phyloP scores from a whole-genome alignment of 2,797 vertebrate genomes.

The Chloroceryle amazona region DNA sequence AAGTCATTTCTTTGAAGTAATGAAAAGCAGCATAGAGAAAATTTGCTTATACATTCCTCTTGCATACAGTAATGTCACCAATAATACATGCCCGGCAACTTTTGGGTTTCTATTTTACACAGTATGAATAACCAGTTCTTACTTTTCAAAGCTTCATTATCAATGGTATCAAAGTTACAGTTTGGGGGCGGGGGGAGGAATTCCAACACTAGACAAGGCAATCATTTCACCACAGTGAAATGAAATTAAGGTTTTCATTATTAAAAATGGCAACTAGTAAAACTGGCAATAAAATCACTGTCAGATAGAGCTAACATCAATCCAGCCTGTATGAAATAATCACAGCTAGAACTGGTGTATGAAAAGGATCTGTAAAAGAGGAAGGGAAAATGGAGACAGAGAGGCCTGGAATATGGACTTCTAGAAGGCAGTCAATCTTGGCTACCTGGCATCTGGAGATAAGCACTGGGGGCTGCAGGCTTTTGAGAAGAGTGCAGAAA shows the following conservation, averaged over 20 bases:
- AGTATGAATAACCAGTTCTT: not conserved
- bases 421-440: rapidly evolving
- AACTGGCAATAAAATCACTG: not conserved
- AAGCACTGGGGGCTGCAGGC: not conserved
- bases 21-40: not conserved
- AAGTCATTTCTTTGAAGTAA: not conserved
- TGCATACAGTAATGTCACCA: not conserved
- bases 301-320: not conserved
- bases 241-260: not conserved
- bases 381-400: not conserved
- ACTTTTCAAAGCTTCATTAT: not conserved
- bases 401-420: rapidly evolving
- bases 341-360: rapidly evolving
- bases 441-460: not conserved
- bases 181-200: rapidly evolving
- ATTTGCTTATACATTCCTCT: not conserved
- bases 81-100: not conserved
- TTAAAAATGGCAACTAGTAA: not conserved
- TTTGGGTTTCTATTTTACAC: not conserved
- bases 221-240: not conserved
- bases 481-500: not conserved
- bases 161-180: not conserved
- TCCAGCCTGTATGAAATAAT: not conserved
- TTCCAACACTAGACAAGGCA: not conserved
- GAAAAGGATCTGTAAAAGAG: not conserved